A percentile compares a stretch with the other conserved stretches of the same genome.
Evolutionary conservation across 2,797 vertebrate species (phyloP).

Genomic region (Sorex maritimensis): DNA sequence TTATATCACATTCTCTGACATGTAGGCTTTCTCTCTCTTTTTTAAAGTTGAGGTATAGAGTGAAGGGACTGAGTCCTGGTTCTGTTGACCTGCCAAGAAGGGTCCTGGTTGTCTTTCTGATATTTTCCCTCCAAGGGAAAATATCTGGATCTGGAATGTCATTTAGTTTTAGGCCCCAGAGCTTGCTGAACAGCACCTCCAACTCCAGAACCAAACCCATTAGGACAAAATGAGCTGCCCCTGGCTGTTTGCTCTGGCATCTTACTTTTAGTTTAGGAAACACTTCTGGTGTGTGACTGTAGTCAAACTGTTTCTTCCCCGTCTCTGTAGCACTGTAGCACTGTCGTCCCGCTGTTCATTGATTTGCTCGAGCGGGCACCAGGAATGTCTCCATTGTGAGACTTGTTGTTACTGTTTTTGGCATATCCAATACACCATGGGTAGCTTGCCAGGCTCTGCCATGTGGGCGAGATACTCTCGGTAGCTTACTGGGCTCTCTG

Average conservation of each 20-base stretch:
- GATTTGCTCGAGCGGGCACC: too few relatives aligned
- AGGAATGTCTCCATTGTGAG: too few relatives aligned
- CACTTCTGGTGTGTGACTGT: conserved; percentile 8
- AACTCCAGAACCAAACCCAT: neutral
- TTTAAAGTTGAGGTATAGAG: conserved; percentile 50
- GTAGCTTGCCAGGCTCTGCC: too few relatives aligned
- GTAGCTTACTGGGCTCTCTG: too few relatives aligned
- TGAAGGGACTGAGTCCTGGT: neutral
- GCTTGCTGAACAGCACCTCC: neutral
- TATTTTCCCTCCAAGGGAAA: conserved; percentile 33
- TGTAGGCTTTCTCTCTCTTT: neutral
- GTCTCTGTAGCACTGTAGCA: too few relatives aligned
- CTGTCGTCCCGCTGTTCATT: too few relatives aligned
- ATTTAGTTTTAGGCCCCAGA: conserved; percentile 46
- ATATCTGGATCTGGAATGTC: conserved; percentile 32
- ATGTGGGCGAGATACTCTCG: too few relatives aligned
- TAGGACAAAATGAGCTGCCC: neutral
- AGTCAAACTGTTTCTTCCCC: neutral
- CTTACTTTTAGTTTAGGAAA: conserved; percentile 62
- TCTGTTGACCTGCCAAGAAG: conserved; percentile 27
- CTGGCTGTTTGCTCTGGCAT: neutral
- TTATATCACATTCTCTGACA: conserved; percentile 21
- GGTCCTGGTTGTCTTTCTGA: neutral
- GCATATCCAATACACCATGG: too few relatives aligned
- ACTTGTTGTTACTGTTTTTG: too few relatives aligned